These are phyloP conservation scores for Eunapius fragilis DNA, from an alignment of 37 sponge, comb jelly and placozoan genomes.

Conservation along the genomic window DNA sequence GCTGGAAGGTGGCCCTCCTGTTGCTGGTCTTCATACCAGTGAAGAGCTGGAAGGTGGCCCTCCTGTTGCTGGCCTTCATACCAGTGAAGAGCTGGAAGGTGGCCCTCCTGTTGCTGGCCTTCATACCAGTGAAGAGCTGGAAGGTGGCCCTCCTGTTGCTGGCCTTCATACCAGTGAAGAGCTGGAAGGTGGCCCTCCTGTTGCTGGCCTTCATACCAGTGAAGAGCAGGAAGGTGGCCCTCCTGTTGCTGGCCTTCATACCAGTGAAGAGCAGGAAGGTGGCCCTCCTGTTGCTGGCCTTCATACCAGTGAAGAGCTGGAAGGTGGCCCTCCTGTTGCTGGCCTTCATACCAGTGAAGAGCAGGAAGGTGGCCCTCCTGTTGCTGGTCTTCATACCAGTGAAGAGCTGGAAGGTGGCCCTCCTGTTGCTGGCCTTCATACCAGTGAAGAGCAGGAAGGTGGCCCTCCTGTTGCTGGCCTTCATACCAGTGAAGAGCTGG, in stretches of 20 bases:
- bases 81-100: constrained; percentile 58
- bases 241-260: constrained; percentile 60
- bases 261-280: constrained; percentile 56
- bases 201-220: constrained; percentile 57
- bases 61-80: constrained; percentile 60
- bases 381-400: constrained; percentile 59
- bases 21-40: constrained; percentile 59
- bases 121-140: constrained; percentile 55
- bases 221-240: constrained; percentile 55
- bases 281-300: constrained; percentile 59
- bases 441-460: constrained; percentile 56
- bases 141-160: constrained; percentile 68
- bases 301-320: constrained; percentile 55
- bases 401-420: constrained; percentile 56
- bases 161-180: constrained; percentile 46
- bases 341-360: constrained; percentile 46
- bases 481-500: constrained; percentile 55
- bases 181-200: constrained; percentile 62
- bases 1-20: constrained; percentile 62
- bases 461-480: constrained; percentile 59
- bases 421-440: constrained; percentile 60
- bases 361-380: constrained; percentile 61
- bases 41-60: constrained; percentile 56
- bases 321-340: constrained; percentile 68
- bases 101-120: constrained; percentile 59